Base-by-base conservation (phyloP, 2,113 vertebrate species). In the Dolichallabes microphthalmus region DNA sequence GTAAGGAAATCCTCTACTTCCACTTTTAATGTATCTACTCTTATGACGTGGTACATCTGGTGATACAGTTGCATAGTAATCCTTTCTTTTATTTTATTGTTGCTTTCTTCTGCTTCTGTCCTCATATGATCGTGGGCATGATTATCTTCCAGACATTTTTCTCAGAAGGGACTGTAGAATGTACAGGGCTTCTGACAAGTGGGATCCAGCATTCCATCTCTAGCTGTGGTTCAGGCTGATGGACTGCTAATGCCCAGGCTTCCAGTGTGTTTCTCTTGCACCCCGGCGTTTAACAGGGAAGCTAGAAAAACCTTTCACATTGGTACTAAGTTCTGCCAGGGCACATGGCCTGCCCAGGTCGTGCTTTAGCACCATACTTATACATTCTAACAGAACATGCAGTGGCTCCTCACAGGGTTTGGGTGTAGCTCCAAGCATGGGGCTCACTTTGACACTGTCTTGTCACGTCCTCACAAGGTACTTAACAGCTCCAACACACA, bases 321-420 rank as follows among this genome's bases (percentile, higher is more conserved):
- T 25, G 79, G 91, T 95, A 93, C 88, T 90, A 95, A 94, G 93
- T 93, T 94, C 91, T 93, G 91, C 92, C 90, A 90, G 92, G 89
- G 92, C 88, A 89, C 89, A 90, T 89, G 90, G 89, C 90, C 89
- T 91, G 92, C 90, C 92, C 89, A 88, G 83, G 91, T 88, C 92
- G 90, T 88, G 88, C 91, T 92, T 87, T 94, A 91, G 89, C 93
- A 93, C 91, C 85, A 88, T 74, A 86, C 20, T 91, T 88, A 89
- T 89, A 95, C 92, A 95, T 95, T 95, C 92, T 90, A 91, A 86
- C 89, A 83, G 87, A 78, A 88, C 88, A 88, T 91, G 93, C 88
- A 88, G 93, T 93, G 88, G 39, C 79, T 75, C 88, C 89, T 90
- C 89, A 88, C 87, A 57, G 89, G 88, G 85, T 60, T 73, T 88